Percentiles rank a stretch among this genome's conserved stretches.
Evolutionary conservation across 2,113 vertebrate genomes (phyloP).

Genomic region (Lonchura striata): DNA sequence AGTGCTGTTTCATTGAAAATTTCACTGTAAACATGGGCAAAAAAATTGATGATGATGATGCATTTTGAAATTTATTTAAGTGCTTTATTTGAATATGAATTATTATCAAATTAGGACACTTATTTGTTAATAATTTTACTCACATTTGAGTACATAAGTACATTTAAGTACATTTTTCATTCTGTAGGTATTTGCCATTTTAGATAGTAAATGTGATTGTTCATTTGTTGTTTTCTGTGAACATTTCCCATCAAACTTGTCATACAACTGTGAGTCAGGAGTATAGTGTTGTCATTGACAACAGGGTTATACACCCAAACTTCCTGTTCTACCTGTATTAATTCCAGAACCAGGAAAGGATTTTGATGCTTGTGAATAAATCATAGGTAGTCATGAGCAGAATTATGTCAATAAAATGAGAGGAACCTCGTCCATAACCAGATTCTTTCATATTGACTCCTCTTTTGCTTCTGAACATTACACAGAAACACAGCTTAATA

Average conservation of each 20-base stretch:
- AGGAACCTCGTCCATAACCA: neutral
- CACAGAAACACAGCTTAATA: neutral
- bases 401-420: neutral
- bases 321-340: neutral
- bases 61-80: neutral
- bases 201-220: neutral
- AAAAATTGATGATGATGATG: neutral
- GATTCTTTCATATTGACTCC: neutral
- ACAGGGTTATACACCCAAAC: neutral
- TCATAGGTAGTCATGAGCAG: accelerated
- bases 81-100: neutral
- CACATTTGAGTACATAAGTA: accelerated
- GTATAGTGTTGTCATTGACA: neutral
- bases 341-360: neutral
- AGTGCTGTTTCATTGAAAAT: neutral
- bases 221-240: neutral
- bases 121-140: neutral
- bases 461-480: neutral
- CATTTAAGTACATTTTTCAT: neutral
- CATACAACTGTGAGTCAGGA: neutral
- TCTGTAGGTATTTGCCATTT: neutral
- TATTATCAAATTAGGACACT: neutral
- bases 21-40: neutral
- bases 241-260: neutral
- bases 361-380: neutral